These are phyloP conservation scores for cat (Felis catus) DNA, from an alignment of 2,113 vertebrate genomes.

Conservation along the genomic window F.catus_Fca126_mat1.0 CM031412.1:213999501-214000000, in stretches of 20 bases:
- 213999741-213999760: background rate
- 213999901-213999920: too few relatives aligned
- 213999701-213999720: background rate
- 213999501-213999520: background rate
- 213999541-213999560: background rate
- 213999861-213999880: too few relatives aligned
- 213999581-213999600: background rate
- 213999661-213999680: background rate
- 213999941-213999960: too few relatives aligned
- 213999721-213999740: background rate
- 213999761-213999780: conserved; percentile 24
- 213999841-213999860: background rate
- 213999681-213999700: background rate
- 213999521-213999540: background rate
- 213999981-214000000: too few relatives aligned
- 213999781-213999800: background rate
- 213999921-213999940: too few relatives aligned
- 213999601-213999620: background rate
- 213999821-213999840: background rate
- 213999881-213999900: too few relatives aligned
- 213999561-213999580: accelerated
- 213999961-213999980: too few relatives aligned
- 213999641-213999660: background rate
- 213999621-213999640: background rate
- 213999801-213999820: background rate